Conservation (phyloP, 2,113 vertebrate species). For the Engraulis encrasicolus region DNA sequence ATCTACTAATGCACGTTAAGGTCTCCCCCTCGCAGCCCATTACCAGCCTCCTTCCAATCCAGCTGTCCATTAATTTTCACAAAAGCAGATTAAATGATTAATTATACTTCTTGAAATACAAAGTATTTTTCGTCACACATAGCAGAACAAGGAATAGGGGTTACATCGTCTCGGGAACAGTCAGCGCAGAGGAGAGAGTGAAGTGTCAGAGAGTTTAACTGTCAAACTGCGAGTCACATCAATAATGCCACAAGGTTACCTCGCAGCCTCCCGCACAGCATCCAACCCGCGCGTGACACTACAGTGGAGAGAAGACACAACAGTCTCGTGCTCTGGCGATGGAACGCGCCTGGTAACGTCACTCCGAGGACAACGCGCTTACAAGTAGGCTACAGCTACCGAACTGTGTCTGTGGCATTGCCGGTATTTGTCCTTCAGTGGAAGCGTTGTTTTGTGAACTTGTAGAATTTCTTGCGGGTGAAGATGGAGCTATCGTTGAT, state of each 20-base stretch:
- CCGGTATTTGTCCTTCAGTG: not conserved
- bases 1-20: not conserved
- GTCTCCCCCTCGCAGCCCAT: not conserved
- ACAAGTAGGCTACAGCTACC: not conserved
- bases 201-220: slow-evolving; percentile 29
- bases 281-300: not conserved
- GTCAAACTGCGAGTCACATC: slow-evolving; percentile 39
- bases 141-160: not conserved
- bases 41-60: not conserved
- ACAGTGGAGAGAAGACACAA: not conserved
- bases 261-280: slow-evolving; percentile 29
- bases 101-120: not conserved
- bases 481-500: slow-evolving; percentile 53
- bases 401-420: not conserved
- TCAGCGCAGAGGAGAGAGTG: not conserved
- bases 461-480: not conserved
- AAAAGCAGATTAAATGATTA: not conserved
- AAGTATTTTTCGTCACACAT: not conserved
- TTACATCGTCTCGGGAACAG: no score
- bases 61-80: not conserved
- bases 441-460: not conserved
- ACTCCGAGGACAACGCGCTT: not conserved
- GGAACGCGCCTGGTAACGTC: not conserved
- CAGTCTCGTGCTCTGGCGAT: slow-evolving; percentile 8
- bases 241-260: slow-evolving; percentile 31